Conservation (phyloP, 2,888 invertebrate species). For the Hyles lineata region DNA sequence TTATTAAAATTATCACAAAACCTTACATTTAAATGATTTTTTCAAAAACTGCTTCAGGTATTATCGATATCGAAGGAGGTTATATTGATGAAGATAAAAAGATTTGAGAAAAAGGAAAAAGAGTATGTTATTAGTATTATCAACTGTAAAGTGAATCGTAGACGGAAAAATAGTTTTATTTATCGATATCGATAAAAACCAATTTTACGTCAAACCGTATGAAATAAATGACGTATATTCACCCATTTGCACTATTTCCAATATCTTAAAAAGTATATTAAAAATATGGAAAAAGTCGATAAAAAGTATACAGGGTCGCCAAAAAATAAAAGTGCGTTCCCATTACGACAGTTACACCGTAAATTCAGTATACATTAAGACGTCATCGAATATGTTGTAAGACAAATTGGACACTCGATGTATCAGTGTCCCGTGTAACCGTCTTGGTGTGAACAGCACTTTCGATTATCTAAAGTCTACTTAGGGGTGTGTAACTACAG, state of each 20-base stretch:
- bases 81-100: neutral
- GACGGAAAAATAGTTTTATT: neutral
- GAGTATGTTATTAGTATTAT: neutral
- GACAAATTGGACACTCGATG: too few species aligned
- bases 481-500: too few species aligned
- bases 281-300: neutral
- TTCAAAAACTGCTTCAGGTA: neutral
- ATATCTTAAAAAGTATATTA: neutral
- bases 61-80: conserved; percentile 10
- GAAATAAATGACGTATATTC: neutral
- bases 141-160: neutral
- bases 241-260: conserved; percentile 18
- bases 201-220: neutral
- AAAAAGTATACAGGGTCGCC: conserved; percentile 2
- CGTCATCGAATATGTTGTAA: too few species aligned
- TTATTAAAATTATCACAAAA: conserved; percentile 24
- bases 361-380: too few species aligned
- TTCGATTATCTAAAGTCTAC: too few species aligned
- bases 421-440: too few species aligned
- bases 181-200: conserved; percentile 10
- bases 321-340: neutral
- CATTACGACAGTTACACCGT: too few species aligned
- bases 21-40: neutral
- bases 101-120: neutral
- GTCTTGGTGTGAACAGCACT: too few species aligned